Base-by-base conservation (phyloP, 2,888 invertebrate genomes). In the Apodemia mormo region DNA sequence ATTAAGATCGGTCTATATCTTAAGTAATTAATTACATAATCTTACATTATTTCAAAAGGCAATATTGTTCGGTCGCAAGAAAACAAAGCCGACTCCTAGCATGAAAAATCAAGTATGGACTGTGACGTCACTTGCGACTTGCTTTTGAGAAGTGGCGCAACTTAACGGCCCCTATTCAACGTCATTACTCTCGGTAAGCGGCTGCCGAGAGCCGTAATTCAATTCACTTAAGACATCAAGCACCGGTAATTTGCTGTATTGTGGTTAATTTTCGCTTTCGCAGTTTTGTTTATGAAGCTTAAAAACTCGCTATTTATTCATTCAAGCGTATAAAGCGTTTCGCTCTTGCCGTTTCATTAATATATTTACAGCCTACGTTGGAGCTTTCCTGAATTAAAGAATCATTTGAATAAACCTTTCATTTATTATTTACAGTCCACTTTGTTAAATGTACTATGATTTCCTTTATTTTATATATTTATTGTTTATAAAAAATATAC, bases 141-240 rank as follows among this genome's bases (percentile, higher is more conserved):
- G 58, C 58, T 29, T 30, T 61, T 12, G 61, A 10, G 5, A 8
- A 65, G 68, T 12, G 65, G 58, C 45, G 58, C 65, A 54, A 70
- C 68, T 70, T 49, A 70, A 70, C 68, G 65, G 67, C 29, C 40
- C 56, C 66, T 65, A 71, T 69, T 68, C 70, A 65, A 49, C 67
- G 68, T 54, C 54, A 69, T 72, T 66, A 69, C 69, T 40, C 49
- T 69, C 68, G 52, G 43, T 40, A 70, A 66, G 70, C 68, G 69
- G 52, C 67, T 61, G 22, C 66, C 54, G 67, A 65, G 68, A 72
- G 65, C 66, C 68, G 67, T 70, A 69, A 71, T 69, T 69, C 68
- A 71, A 73, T 73, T 71, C 69, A 69, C 69, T 67, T 52, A 61
- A 68, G 66, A 65, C 69, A 68, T 61, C 69, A 69, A 71, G 69